Conservation (phyloP, 2,797 vertebrate species). For the Melanotaenia trifasciata region DNA sequence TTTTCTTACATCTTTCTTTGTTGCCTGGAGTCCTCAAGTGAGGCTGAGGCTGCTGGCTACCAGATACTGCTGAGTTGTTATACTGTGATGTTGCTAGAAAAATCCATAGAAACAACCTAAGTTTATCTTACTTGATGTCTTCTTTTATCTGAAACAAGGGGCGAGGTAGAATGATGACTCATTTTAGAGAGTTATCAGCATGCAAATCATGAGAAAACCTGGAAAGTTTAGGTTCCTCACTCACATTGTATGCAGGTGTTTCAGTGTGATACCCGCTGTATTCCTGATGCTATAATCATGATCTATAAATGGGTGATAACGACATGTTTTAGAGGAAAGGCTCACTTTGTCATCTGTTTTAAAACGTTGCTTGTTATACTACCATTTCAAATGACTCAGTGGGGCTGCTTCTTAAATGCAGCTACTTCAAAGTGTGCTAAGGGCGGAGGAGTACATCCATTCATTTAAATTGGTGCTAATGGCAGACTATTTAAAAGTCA, state of each 20-base stretch:
- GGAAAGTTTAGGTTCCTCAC: neutral
- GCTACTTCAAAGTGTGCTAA: constrained; percentile 45
- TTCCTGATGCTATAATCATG: constrained; percentile 19
- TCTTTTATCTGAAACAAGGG: neutral
- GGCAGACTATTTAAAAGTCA: constrained; percentile 79
- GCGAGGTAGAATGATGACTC: neutral
- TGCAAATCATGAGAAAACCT: neutral
- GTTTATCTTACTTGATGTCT: neutral
- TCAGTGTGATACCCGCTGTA: constrained; percentile 6
- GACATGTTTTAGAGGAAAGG: constrained; percentile 13
- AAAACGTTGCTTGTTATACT: constrained; percentile 5
- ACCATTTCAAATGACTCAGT: constrained; percentile 30
- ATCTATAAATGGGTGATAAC: constrained; percentile 20
- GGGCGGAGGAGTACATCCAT: constrained; percentile 66
- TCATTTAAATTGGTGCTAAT: constrained; percentile 80
- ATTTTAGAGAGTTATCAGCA: neutral
- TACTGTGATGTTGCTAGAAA: neutral
- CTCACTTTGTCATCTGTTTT: constrained; percentile 29
- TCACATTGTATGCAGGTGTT: constrained; percentile 2
- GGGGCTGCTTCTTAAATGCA: constrained; percentile 47
- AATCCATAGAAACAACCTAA: neutral
- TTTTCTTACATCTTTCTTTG: neutral
- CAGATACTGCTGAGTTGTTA: neutral
- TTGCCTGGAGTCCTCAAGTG: neutral
- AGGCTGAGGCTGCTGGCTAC: neutral